These are phyloP conservation scores for Caretta caretta DNA, from an alignment of 2,113 vertebrate species.

Conservation along the genomic window DNA sequence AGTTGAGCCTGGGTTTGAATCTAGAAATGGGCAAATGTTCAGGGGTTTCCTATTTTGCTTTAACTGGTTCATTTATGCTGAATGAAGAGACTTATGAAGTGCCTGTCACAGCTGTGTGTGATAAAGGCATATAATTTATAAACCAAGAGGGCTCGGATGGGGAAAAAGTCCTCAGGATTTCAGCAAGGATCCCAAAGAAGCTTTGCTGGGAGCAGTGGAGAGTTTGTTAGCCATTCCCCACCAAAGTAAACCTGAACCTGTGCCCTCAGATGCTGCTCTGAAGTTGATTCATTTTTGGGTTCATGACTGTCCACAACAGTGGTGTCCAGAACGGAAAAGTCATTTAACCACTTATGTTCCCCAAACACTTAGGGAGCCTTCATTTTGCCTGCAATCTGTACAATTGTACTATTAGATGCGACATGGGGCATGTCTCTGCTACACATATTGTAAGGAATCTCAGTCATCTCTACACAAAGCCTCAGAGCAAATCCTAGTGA, in stretches of 20 bases:
- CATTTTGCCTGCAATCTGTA: not conserved
- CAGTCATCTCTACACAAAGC: not conserved
- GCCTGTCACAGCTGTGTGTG: not conserved
- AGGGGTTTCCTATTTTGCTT: not conserved
- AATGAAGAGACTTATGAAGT: not conserved
- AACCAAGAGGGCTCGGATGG: not conserved
- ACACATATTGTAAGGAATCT: not conserved
- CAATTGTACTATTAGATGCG: not conserved
- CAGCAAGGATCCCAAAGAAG: not conserved
- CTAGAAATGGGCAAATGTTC: not conserved
- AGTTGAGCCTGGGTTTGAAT: no score
- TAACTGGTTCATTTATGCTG: not conserved
- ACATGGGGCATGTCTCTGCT: not conserved
- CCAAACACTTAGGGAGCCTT: not conserved
- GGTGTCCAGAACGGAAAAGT: not conserved
- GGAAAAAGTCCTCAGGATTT: not conserved
- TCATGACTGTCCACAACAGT: not conserved
- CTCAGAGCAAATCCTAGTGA: not conserved
- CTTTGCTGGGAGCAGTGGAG: not conserved
- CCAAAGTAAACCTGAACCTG: not conserved
- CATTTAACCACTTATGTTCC: not conserved
- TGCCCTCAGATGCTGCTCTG: not conserved
- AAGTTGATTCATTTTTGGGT: not conserved
- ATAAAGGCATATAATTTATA: not conserved
- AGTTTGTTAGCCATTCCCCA: not conserved